Conservation (phyloP, 2,888 invertebrate genomes). For the Hetaerina titia region DNA sequence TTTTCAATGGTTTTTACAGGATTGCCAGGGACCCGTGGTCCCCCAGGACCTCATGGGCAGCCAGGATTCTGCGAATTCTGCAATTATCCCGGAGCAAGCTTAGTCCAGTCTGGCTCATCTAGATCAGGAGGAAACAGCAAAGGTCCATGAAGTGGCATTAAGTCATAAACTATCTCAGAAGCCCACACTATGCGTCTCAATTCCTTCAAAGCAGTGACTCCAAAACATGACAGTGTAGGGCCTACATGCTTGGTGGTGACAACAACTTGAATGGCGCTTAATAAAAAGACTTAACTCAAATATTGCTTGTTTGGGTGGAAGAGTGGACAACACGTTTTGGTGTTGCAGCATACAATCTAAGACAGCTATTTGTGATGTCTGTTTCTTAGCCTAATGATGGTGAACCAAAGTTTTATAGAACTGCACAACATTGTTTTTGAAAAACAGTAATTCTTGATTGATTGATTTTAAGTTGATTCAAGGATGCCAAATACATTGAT, state of each 20-base stretch:
- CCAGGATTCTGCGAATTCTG: slow-evolving; percentile 84
- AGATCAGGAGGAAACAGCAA: slow-evolving; percentile 80
- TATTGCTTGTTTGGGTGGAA: slow-evolving; percentile 17
- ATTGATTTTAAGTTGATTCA: not conserved
- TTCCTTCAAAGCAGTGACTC: not conserved
- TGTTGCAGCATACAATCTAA: slow-evolving; percentile 18
- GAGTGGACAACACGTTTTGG: slow-evolving; percentile 36
- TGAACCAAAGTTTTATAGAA: slow-evolving; percentile 42
- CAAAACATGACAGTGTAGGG: slow-evolving; percentile 39
- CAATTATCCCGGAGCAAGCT: slow-evolving; percentile 80
- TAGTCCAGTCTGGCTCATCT: slow-evolving; percentile 77
- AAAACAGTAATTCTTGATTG: not conserved
- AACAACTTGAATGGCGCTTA: slow-evolving; percentile 11
- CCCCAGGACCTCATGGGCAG: slow-evolving; percentile 83
- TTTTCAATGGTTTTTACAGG: slow-evolving; percentile 72
- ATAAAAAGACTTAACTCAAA: not conserved
- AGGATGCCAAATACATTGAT: too few relatives aligned
- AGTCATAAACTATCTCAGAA: slow-evolving; percentile 28
- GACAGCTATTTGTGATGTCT: slow-evolving; percentile 43
- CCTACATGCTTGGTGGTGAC: slow-evolving; percentile 18
- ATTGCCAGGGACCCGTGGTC: slow-evolving; percentile 78
- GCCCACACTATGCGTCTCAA: not conserved
- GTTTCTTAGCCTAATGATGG: slow-evolving; percentile 36
- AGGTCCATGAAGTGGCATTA: slow-evolving; percentile 77
- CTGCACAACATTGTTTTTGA: not conserved